Evolutionary conservation across 2,888 invertebrate species (phyloP).

Genomic region (Formica aserva): DNA sequence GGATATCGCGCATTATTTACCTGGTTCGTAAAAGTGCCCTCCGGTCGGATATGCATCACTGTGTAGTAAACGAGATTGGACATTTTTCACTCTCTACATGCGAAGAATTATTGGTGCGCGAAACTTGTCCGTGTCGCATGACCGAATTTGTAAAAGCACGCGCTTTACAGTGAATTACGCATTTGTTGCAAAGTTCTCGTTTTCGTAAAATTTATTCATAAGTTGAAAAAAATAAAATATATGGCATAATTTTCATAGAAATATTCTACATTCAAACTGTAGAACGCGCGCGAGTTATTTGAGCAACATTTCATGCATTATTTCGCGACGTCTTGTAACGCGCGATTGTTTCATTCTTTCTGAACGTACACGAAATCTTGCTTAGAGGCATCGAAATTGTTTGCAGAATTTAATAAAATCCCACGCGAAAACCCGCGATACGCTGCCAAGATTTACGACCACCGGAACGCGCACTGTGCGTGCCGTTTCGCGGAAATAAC

Average conservation of each 20-base stretch:
- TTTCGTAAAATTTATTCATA: not conserved
- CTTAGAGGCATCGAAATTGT: conserved; percentile 33
- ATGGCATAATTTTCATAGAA: not conserved
- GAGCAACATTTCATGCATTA: not conserved
- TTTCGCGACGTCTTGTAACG: not conserved
- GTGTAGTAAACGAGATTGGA: conserved; percentile 20
- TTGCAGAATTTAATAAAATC: conserved; percentile 52
- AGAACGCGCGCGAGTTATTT: not conserved
- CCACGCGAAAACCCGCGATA: conserved; percentile 29
- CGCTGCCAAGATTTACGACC: conserved; percentile 38
- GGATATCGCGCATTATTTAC: conserved; percentile 30
- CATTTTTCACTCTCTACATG: not conserved
- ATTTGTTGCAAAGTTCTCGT: not conserved
- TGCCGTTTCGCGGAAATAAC: conserved; percentile 40
- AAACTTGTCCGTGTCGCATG: conserved; percentile 32
- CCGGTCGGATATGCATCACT: not conserved
- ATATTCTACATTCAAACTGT: not conserved
- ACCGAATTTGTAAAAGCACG: conserved; percentile 15
- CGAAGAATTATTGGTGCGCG: conserved; percentile 38
- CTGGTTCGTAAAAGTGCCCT: conserved; percentile 9
- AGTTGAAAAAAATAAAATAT: not conserved
- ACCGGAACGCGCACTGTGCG: conserved; percentile 43
- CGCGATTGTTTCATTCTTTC: not conserved
- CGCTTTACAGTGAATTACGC: not conserved
- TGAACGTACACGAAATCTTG: not conserved